Evolutionary conservation across 2,797 vertebrate genomes (phyloP), one percentile per base, ranked within the genome.

Genomic region (Gephyroberyx darwinii): DNA sequence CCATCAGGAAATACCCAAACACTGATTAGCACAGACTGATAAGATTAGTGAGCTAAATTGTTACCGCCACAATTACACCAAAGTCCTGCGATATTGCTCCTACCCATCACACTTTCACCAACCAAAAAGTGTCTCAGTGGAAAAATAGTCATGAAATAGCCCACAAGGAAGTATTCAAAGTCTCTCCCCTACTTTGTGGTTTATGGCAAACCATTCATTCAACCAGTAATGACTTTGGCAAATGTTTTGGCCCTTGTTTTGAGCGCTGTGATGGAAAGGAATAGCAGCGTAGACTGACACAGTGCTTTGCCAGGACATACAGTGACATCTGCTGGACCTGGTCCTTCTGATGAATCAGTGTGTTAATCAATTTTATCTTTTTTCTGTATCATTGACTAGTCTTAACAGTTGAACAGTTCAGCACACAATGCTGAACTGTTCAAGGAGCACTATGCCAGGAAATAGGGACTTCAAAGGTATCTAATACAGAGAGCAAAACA

Each of bases 21-120:
- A 45, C 57, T 47, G 43, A 68, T 4, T 64, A 77, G 50, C 67
- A 30, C 60, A 71, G 52, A 57, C 59, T 51, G 22, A 72, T 76
- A 60, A 57, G n/a, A 81, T 64, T 51, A 78, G 22, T 12, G 8
- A 45, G 60, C 43, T 50, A 30, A 33, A 41, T 59, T 33, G 57
- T 75, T 71, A 73, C 22, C 37, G 17, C 8, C 33, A 3, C 20
- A 41, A 13, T 48, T 35, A 20, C 5, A 22, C 33, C 33, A 58
- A 17, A 59, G 26, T 45, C 65, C 22, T 4, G 52, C 30, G 52
- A 37, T 57, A 39, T 53, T 64, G 53, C 26, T 48, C 48, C 39
- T 61, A 31, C 20, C 53, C 1, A 6, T 30, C 35, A 37, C 45
- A 17, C 13, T n/a, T 20, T 8, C 16, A 58, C 35, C 48, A 51